phyloP scores from a whole-genome alignment of 2,888 invertebrate genomes.

The Mechanitis messenoides region DNA sequence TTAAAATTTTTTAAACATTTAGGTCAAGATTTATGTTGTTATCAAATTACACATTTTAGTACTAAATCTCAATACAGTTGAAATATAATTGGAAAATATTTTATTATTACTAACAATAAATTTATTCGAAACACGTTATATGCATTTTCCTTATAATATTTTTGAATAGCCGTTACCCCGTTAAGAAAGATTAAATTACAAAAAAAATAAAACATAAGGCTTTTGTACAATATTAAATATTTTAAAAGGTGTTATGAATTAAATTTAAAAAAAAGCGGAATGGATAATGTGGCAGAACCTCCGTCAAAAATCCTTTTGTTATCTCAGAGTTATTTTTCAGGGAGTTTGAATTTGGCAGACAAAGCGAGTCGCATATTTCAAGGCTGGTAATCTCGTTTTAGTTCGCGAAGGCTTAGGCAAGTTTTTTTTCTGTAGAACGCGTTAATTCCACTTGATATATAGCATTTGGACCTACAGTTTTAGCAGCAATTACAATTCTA shows the following conservation, averaged over 20 bases:
- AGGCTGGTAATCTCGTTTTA: slow-evolving; percentile 63
- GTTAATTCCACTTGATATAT: slow-evolving; percentile 48
- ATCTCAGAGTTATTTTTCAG: slow-evolving; percentile 67
- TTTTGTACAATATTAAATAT: slow-evolving; percentile 10
- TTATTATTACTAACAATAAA: too few species aligned
- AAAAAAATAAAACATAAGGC: not conserved
- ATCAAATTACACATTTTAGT: too few species aligned
- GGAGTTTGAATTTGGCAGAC: slow-evolving; percentile 58
- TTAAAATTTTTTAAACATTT: too few species aligned
- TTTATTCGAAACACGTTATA: too few species aligned
- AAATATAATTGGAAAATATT: too few species aligned
- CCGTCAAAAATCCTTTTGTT: slow-evolving; percentile 62
- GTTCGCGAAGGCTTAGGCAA: slow-evolving; percentile 52
- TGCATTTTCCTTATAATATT: too few species aligned
- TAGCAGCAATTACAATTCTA: slow-evolving; percentile 31
- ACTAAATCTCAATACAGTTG: too few species aligned
- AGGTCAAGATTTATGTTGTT: too few species aligned
- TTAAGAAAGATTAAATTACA: not conserved
- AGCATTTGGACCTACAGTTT: slow-evolving; percentile 32
- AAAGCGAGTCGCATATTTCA: slow-evolving; percentile 68
- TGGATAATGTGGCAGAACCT: slow-evolving; percentile 25
- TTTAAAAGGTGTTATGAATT: slow-evolving; percentile 18
- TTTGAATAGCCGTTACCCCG: too few species aligned
- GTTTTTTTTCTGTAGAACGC: slow-evolving; percentile 51
- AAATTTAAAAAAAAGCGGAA: slow-evolving; percentile 21